Conservation (phyloP, 2,113 vertebrate species). For the Nibea albiflora region DNA sequence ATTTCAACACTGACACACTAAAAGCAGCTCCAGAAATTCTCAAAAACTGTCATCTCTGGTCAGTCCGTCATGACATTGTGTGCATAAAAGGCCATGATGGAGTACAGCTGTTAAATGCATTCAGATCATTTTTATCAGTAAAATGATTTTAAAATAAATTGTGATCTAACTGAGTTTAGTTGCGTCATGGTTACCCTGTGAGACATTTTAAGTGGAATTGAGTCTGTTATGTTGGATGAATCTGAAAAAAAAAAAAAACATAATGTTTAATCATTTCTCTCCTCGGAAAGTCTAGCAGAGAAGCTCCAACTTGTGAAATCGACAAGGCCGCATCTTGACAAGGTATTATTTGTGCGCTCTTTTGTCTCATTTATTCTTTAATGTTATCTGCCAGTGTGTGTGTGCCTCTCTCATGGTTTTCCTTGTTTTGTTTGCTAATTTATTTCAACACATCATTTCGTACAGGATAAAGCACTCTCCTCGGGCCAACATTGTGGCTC, state of each 20-base stretch:
- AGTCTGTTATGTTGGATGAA: neutral
- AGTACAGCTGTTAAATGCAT: neutral
- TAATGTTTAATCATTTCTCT: conserved; percentile 31
- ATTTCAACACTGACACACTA: neutral
- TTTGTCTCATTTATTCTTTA: neutral
- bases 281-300: conserved; percentile 88
- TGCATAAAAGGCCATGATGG: neutral
- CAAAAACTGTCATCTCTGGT: neutral
- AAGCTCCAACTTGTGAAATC: conserved; percentile 87
- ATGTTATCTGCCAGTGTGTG: neutral
- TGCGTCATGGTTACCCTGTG: neutral
- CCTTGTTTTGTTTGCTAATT: conserved; percentile 75
- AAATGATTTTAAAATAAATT: neutral
- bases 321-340: conserved; percentile 90
- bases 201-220: neutral
- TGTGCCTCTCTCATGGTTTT: conserved; percentile 17
- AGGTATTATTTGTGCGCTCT: conserved; percentile 84
- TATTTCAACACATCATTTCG: conserved; percentile 75
- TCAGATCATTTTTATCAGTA: neutral
- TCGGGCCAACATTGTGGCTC: conserved; percentile 44
- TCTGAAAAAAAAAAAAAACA: neutral
- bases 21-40: neutral
- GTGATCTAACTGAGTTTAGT: neutral
- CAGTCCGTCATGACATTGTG: neutral
- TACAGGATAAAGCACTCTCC: conserved; percentile 49